A percentile compares a stretch with the other conserved stretches of the same genome.
These are phyloP conservation scores for Siphamia tubifer DNA, from an alignment of 2,113 vertebrate genomes.

Conservation along the genomic window DNA sequence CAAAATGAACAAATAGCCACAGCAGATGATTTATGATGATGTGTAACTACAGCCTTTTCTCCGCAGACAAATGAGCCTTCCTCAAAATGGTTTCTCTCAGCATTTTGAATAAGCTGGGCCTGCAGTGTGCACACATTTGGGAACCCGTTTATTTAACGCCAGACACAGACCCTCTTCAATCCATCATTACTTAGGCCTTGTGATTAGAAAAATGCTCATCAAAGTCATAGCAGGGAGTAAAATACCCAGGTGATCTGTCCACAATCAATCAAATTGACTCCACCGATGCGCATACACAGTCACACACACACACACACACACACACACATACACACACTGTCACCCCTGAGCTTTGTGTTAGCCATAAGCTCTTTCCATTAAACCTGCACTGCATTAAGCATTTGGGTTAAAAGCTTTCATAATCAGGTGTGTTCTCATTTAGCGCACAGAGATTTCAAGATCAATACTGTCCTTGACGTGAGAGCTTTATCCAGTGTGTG, in stretches of 20 bases:
- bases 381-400: slow-evolving; percentile 63
- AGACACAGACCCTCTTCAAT: slow-evolving; percentile 30
- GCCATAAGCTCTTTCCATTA: slow-evolving; percentile 61
- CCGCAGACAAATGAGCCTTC: slow-evolving; percentile 24
- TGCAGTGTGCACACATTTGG: neutral
- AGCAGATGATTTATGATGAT: slow-evolving; percentile 50
- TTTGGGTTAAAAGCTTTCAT: slow-evolving; percentile 78
- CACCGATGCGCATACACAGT: neutral
- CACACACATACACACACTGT: neutral
- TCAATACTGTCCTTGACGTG: slow-evolving; percentile 52
- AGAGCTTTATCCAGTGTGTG: slow-evolving; percentile 22
- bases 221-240: slow-evolving; percentile 18
- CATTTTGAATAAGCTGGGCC: slow-evolving; percentile 10
- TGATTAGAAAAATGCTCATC: slow-evolving; percentile 56
- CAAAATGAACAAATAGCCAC: slow-evolving; percentile 23
- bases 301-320: neutral
- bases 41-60: slow-evolving; percentile 19
- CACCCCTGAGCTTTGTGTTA: slow-evolving; percentile 27
- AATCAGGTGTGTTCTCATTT: slow-evolving; percentile 66
- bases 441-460: slow-evolving; percentile 37
- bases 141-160: slow-evolving; percentile 25
- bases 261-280: slow-evolving; percentile 63
- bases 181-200: slow-evolving; percentile 38
- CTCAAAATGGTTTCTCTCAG: slow-evolving; percentile 40
- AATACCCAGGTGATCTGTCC: slow-evolving; percentile 54